phyloP scores from a whole-genome alignment of 2,888 invertebrate species.

The Melinaea menophilus region DNA sequence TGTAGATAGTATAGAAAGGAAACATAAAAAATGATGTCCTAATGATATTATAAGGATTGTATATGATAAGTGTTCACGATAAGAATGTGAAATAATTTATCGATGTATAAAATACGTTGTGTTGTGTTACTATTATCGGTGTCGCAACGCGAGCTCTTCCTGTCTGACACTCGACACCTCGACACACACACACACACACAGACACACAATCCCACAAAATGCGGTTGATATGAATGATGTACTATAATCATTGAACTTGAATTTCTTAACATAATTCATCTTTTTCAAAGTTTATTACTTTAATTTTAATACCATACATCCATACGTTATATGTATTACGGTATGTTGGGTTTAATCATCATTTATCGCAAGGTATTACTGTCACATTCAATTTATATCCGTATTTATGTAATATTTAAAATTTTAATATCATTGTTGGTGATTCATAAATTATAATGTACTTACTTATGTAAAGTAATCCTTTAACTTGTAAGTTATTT shows the following conservation, averaged over 20 bases:
- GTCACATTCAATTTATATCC: slow-evolving; percentile 8
- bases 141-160: slow-evolving; percentile 42
- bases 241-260: slow-evolving; percentile 19
- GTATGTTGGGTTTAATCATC: too few relatives aligned
- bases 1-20: not conserved
- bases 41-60: not conserved
- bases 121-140: slow-evolving; percentile 35
- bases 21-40: not conserved
- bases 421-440: too few relatives aligned
- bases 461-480: too few relatives aligned
- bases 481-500: too few relatives aligned
- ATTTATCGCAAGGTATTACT: slow-evolving; percentile 6
- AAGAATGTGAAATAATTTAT: slow-evolving; percentile 16
- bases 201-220: slow-evolving; percentile 44
- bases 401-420: not conserved
- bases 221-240: slow-evolving; percentile 27
- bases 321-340: too few relatives aligned
- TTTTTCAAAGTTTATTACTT: not conserved
- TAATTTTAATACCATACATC: too few relatives aligned
- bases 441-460: too few relatives aligned
- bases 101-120: slow-evolving; percentile 31
- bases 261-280: slow-evolving; percentile 2
- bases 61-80: not conserved
- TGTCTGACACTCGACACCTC: slow-evolving; percentile 35
- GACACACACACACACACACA: slow-evolving; percentile 35